Conservation (phyloP, 2,797 vertebrate genomes). For the Manis pentadactyla region DNA sequence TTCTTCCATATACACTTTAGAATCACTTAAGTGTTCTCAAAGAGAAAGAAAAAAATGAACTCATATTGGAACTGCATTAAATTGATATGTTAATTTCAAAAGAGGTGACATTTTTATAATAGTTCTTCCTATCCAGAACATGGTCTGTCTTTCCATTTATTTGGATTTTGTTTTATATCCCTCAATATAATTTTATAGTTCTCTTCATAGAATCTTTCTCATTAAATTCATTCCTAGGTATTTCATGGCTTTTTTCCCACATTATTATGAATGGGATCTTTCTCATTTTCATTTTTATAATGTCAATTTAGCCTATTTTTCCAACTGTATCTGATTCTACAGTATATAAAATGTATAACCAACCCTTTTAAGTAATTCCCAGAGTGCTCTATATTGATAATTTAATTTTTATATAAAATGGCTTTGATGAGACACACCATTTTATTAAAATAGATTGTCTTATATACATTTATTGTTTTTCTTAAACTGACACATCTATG, state of each 20-base stretch:
- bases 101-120: constrained; percentile 23
- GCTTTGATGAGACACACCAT: not conserved
- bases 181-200: constrained; percentile 62
- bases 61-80: not conserved
- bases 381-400: not conserved
- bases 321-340: constrained; percentile 14
- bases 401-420: constrained; percentile 9
- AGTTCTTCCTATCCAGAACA: constrained; percentile 29
- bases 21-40: constrained; percentile 49
- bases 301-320: constrained; percentile 36
- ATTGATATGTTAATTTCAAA: constrained; percentile 56
- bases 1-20: constrained; percentile 33
- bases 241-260: constrained; percentile 2
- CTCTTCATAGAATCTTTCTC: constrained; percentile 43
- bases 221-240: constrained; percentile 49
- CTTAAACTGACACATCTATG: not conserved
- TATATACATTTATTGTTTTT: not conserved
- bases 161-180: constrained; percentile 46
- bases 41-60: not conserved
- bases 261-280: constrained; percentile 12
- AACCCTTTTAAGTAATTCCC: not conserved
- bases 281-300: constrained; percentile 62
- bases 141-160: constrained; percentile 13
- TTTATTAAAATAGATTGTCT: not conserved
- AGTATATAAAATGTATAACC: not conserved